These are phyloP conservation scores for Lordiphosa collinella DNA, from an alignment of 1,140 invertebrate genomes.

Conservation along the genomic window DNA sequence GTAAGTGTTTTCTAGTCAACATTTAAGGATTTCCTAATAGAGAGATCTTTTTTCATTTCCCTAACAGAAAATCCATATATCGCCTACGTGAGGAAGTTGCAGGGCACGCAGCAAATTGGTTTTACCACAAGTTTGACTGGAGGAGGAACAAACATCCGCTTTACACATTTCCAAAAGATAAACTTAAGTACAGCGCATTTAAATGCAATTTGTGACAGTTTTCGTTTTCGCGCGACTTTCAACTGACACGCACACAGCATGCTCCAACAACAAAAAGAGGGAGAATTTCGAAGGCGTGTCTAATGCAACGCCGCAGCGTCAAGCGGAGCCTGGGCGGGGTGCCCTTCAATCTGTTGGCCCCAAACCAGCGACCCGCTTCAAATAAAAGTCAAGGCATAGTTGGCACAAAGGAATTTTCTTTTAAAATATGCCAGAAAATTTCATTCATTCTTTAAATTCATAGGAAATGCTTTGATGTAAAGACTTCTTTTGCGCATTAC, in stretches of 20 bases:
- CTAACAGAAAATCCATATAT: neutral
- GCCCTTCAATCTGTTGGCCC: neutral
- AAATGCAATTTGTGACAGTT: conserved; percentile 70
- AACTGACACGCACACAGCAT: conserved; percentile 47
- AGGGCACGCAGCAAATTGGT: conserved; percentile 36
- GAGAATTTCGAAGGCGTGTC: neutral
- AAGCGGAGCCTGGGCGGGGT: neutral
- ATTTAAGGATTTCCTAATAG: conserved; percentile 8
- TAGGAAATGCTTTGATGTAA: too few species aligned
- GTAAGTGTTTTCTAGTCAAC: conserved; percentile 10
- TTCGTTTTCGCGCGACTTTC: conserved; percentile 46
- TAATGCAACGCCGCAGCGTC: neutral
- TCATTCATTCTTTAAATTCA: neutral
- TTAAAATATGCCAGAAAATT: conserved; percentile 25
- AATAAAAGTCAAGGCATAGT: conserved; percentile 33
- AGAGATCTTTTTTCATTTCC: conserved; percentile 1
- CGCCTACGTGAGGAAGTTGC: conserved; percentile 6
- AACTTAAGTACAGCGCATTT: conserved; percentile 54
- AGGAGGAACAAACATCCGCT: conserved; percentile 16
- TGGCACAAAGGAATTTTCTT: conserved; percentile 48
- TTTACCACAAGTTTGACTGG: conserved; percentile 17
- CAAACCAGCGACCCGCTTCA: conserved; percentile 10
- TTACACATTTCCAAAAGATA: conserved; percentile 37
- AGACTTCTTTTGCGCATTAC: too few species aligned
- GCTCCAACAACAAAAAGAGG: neutral